Base-by-base conservation (phyloP, 1,140 invertebrate genomes). In the Danaus plexippus region DNA sequence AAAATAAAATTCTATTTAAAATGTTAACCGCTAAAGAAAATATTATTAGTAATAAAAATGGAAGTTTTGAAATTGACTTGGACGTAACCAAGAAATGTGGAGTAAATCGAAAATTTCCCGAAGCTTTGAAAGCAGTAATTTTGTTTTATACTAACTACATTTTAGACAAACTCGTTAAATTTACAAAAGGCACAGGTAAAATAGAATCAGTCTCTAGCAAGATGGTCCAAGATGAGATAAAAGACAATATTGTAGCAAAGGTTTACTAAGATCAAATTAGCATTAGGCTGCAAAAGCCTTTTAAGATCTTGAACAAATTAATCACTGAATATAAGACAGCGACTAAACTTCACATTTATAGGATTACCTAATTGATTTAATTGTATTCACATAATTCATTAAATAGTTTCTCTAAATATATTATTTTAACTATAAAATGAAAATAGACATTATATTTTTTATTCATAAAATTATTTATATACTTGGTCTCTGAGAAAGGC, bases 221-320 rank as follows among this genome's bases (percentile, higher is more conserved):
- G 62, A 64, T 56, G 70, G 71, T 71, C 69, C 63, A 53, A 45
- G 46, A 57, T 58, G 58, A 71, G 67, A 70, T 69, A 74, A 67
- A 69, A 72, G 63, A 67, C 62, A 67, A 67, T 50, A 54, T 45
- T 60, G 61, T 62, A 54, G 54, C 48, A 51, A 71, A 56, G 52
- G 53, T 64, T 63, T 54, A 63, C 66, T 64, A 55, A 71, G 67
- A 74, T 72, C 73, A 68, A 73, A 75, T 77, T 74, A 73, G 66
- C 73, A 73, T 77, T 73, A 77, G 71, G 71, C 70, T 75, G 69
- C 64, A 67, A 67, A 75, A 63, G 50, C 57, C 58, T 57, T 57
- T 46, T 42, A 58, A 52, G 10, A 40, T 32, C 41, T 58, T 57
- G 7, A 12, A 32, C 22, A 32, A 32, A 32, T 32, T 32, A 32